Conservation (phyloP, 2,888 invertebrate species). For the Rhagonycha fulva region DNA sequence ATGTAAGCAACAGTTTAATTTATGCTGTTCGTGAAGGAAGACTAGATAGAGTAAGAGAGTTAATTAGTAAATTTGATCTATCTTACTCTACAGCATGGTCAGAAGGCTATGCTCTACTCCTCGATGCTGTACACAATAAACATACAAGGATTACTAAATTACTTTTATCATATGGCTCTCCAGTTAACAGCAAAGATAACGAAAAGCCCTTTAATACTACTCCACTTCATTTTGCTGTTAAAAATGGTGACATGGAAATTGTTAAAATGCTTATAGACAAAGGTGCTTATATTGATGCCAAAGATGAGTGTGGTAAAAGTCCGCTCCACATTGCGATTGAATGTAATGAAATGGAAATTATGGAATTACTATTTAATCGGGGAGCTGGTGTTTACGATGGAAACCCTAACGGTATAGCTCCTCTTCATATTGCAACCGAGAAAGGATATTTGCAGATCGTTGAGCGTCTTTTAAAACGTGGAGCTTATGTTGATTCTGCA, state of each 20-base stretch:
- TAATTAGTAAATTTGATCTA: background rate
- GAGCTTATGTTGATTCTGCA: background rate
- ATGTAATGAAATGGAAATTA: too few species aligned
- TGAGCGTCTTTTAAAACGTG: background rate
- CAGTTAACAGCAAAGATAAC: constrained; percentile 8
- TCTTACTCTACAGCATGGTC: constrained; percentile 8
- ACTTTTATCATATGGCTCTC: constrained; percentile 10
- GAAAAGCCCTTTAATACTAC: background rate
- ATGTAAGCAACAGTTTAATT: constrained; percentile 7
- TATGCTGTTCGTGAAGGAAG: constrained; percentile 3
- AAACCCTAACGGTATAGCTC: background rate
- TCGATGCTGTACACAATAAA: constrained; percentile 3
- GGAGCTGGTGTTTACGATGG: too few species aligned
- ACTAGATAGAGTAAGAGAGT: constrained; percentile 1
- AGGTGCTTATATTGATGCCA: too few species aligned
- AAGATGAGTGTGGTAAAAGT: too few species aligned
- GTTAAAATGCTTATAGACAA: too few species aligned
- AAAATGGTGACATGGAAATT: too few species aligned
- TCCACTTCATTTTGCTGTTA: too few species aligned
- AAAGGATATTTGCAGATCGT: background rate
- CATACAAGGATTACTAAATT: constrained; percentile 7
- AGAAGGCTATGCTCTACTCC: constrained; percentile 8
- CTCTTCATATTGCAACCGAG: background rate
- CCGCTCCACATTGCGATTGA: too few species aligned
- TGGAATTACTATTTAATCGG: too few species aligned